These are phyloP conservation scores for Chelmon rostratus DNA, from an alignment of 2,797 vertebrate species.

Conservation along the genomic window DNA sequence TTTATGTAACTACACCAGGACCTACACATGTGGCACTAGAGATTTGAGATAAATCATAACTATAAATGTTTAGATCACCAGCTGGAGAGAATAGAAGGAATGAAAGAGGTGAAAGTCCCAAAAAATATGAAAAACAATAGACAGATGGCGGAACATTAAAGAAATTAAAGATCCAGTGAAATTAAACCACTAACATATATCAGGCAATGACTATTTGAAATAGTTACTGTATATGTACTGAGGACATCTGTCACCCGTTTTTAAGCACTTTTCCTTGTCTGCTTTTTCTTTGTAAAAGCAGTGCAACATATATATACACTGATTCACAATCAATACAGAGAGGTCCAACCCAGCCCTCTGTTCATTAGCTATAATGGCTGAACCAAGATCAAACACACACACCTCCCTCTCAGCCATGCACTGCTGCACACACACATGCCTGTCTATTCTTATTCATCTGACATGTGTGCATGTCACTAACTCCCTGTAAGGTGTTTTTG, in stretches of 20 bases:
- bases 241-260: neutral
- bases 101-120: neutral
- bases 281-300: slow-evolving; percentile 17
- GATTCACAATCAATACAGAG: slow-evolving; percentile 30
- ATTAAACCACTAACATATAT: neutral
- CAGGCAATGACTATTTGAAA: neutral
- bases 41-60: neutral
- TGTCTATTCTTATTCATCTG: neutral
- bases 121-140: slow-evolving; percentile 2
- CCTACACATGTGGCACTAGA: neutral
- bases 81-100: slow-evolving; percentile 9
- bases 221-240: neutral
- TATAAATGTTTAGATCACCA: slow-evolving; percentile 26
- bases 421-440: neutral
- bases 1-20: slow-evolving; percentile 7
- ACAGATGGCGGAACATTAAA: slow-evolving; percentile 15
- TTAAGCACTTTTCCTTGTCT: slow-evolving; percentile 11
- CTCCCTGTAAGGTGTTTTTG: neutral
- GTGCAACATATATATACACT: neutral
- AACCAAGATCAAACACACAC: neutral
- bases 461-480: neutral
- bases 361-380: slow-evolving; percentile 42
- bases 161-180: neutral
- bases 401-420: neutral
- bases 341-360: slow-evolving; percentile 1